Conservation (phyloP, 30 jellyfish, hydroid and myxozoan species). For the Rhopilema esculentum region DNA sequence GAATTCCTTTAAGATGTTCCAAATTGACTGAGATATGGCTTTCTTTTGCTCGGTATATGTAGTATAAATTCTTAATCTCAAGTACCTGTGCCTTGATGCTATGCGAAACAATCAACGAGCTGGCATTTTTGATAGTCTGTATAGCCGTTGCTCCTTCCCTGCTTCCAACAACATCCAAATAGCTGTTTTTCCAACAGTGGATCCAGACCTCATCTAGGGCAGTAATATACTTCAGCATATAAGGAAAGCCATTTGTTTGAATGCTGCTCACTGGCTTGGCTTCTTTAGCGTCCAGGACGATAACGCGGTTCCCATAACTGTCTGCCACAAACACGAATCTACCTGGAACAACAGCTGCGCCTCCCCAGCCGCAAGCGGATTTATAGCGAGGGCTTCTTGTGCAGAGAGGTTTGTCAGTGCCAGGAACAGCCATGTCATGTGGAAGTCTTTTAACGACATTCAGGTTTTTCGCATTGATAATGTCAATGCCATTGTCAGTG, state of each 20-base stretch:
- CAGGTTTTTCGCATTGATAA: slow-evolving; percentile 22
- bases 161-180: slow-evolving; percentile 44
- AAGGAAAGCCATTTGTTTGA: slow-evolving; percentile 43
- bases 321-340: slow-evolving; percentile 28
- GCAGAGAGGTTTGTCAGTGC: slow-evolving; percentile 13
- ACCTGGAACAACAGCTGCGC: slow-evolving; percentile 37
- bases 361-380: slow-evolving; percentile 23
- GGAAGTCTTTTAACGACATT: slow-evolving; percentile 5
- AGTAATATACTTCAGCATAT: slow-evolving; percentile 27
- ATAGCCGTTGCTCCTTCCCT: slow-evolving; percentile 8
- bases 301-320: slow-evolving; percentile 36
- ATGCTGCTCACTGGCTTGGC: slow-evolving; percentile 51
- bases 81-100: slow-evolving; percentile 56
- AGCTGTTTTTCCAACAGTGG: slow-evolving; percentile 53
- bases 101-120: background rate
- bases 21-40: too few species aligned
- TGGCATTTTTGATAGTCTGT: slow-evolving; percentile 22
- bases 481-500: slow-evolving; percentile 38
- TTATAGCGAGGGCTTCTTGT: slow-evolving; percentile 8
- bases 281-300: slow-evolving; percentile 14
- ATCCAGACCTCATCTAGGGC: slow-evolving; percentile 71
- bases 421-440: slow-evolving; percentile 10
- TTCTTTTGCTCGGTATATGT: background rate
- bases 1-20: too few species aligned
- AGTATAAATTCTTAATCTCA: background rate